Evolutionary conservation across 2,797 vertebrate species (phyloP), one percentile per base, ranked within the genome.

Genomic region (Micrastur ruficollis): DNA sequence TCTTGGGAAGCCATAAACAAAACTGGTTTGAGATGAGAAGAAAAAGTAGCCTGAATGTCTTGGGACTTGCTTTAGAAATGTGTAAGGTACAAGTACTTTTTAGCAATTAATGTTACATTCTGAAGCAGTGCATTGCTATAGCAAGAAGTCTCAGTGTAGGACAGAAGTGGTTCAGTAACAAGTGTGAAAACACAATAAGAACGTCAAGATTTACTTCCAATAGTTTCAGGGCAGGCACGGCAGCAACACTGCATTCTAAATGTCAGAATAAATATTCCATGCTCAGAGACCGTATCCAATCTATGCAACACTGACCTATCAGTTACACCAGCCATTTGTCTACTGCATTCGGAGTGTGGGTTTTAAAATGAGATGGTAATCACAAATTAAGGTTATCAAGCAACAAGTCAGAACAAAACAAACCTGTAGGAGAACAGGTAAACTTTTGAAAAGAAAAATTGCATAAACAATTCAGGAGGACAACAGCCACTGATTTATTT

Each of bases 341-440:
- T 63, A 25, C 29, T 70, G 23, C 62, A 53, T 34, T 89, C 3
- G 0, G 13, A 80, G 72, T 61, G 20, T 8, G 18, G 20, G 20
- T 34, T 92, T 95, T 70, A 68, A 95, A 74, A 11, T 16, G 31
- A 92, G 20, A 66, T 16, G n/a, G 32, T n/a, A 73, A 76, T 63
- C 21, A 66, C 32, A 63, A 76, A 73, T 59, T 79, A 62, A 47
- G 4, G 1, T 61, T 53, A 68, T 50, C 14, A 58, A 79, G 44
- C 31, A 81, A 44, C 16, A 67, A 18, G 4, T 58, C 27, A 80
- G 52, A 66, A 40, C 6, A 46, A 75, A 46, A 27, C 3, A 58
- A 66, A 29, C 11, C 25, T 86, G 5, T 21, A 70, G 53, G n/a
- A 86, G 10, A 79, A 80, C 3, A 83, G 27, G 38, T 27, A 53